Percentiles rank a stretch among this genome's conserved stretches.
Conservation (phyloP, 2,797 vertebrate species). For the Alectoris magna region DNA sequence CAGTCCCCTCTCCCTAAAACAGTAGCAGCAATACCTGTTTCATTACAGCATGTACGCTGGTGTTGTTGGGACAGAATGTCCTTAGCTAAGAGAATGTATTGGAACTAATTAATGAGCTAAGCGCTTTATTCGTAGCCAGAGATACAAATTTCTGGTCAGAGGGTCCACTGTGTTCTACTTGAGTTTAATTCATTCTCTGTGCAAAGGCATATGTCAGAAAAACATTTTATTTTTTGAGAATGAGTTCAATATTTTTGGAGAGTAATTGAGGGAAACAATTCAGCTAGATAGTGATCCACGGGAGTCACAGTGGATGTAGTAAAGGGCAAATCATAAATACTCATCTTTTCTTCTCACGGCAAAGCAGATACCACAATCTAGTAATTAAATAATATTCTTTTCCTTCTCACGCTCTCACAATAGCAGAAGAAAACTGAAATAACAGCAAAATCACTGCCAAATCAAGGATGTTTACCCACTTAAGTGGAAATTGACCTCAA, state of each 20-base stretch:
- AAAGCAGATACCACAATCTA: neutral
- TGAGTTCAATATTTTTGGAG: rapidly evolving
- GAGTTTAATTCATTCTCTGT: neutral
- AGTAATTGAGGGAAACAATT: neutral
- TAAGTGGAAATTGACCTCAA: neutral
- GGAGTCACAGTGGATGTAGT: neutral
- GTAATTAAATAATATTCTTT: neutral
- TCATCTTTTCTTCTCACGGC: neutral
- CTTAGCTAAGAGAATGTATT: neutral
- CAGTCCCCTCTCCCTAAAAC: neutral
- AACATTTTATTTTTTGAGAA: neutral
- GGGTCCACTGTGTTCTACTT: neutral
- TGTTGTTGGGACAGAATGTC: neutral
- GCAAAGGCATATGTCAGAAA: neutral
- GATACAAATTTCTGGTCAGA: neutral
- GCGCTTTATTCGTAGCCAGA: neutral
- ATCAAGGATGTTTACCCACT: neutral
- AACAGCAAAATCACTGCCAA: neutral
- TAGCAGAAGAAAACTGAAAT: neutral
- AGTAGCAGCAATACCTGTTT: neutral
- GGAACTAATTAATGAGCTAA: neutral
- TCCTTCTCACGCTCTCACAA: neutral
- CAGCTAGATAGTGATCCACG: neutral
- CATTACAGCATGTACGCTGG: neutral
- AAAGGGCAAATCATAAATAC: neutral